Conservation (phyloP, 2,888 invertebrate genomes). For the Coecobrya sp. region DNA sequence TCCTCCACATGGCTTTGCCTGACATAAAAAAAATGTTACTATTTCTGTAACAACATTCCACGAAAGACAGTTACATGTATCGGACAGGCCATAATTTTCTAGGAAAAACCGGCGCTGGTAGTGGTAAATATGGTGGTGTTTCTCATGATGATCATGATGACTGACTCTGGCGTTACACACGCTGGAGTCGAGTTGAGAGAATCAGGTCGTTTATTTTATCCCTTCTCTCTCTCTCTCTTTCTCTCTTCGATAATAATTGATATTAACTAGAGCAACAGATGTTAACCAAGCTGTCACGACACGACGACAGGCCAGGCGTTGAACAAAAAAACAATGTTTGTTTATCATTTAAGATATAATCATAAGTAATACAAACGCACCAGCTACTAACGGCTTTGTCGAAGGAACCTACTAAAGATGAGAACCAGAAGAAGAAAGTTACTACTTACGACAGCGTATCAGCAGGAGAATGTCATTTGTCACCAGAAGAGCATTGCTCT, state of each 20-base stretch:
- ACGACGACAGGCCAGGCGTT: constrained; percentile 10
- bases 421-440: not conserved
- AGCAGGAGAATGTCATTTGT: not conserved
- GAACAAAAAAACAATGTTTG: not conserved
- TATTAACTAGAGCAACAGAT: constrained; percentile 57
- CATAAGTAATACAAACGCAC: not conserved
- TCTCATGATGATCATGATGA: constrained; percentile 12
- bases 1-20: constrained; percentile 27
- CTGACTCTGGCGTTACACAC: too few relatives aligned
- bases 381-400: too few relatives aligned
- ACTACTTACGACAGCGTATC: too few relatives aligned
- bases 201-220: constrained; percentile 50
- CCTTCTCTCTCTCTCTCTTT: not conserved
- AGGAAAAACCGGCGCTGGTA: not conserved
- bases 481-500: not conserved
- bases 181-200: constrained; percentile 17
- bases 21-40: constrained; percentile 23
- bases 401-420: not conserved
- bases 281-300: constrained; percentile 5
- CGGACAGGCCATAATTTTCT: not conserved
- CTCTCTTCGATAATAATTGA: constrained; percentile 38
- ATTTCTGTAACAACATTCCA: constrained; percentile 27
- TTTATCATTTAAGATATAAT: not conserved
- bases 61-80: not conserved
- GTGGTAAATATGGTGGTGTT: not conserved